Evolutionary conservation across 2,888 invertebrate genomes (phyloP).

Genomic region (Fissipunctia ypsillon): DNA sequence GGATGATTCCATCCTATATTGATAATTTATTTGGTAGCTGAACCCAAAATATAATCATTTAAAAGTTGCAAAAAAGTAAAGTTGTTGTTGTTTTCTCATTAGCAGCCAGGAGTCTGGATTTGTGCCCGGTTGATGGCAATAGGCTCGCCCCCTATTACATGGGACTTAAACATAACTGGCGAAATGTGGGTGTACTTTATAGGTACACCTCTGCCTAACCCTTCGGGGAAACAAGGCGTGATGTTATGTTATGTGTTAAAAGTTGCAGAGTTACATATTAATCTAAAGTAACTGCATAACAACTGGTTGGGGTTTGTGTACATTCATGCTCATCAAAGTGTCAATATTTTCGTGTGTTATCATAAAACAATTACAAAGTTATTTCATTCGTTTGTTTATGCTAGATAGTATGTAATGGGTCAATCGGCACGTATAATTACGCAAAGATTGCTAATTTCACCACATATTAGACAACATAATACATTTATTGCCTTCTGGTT

Average conservation of each 20-base stretch:
- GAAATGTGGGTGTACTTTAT: too few relatives aligned
- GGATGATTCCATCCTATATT: neutral
- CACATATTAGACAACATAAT: constrained; percentile 21
- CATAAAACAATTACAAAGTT: constrained; percentile 39
- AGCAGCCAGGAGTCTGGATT: too few relatives aligned
- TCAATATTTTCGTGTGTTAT: constrained; percentile 47
- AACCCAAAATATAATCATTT: neutral
- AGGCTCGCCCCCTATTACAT: too few relatives aligned
- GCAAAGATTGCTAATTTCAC: constrained; percentile 38
- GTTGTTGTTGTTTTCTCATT: too few relatives aligned
- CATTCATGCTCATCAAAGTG: constrained; percentile 19
- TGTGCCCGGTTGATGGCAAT: too few relatives aligned
- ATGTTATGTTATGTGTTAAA: too few relatives aligned
- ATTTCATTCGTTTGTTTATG: constrained; percentile 43
- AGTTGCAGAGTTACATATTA: neutral
- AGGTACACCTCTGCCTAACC: too few relatives aligned
- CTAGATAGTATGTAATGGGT: constrained; percentile 37
- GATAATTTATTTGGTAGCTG: neutral
- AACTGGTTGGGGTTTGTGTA: constrained; percentile 15
- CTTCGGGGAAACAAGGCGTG: too few relatives aligned
- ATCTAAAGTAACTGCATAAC: constrained; percentile 26
- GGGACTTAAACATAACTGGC: too few relatives aligned
- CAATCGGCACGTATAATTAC: constrained; percentile 14
- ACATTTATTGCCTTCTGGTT: constrained; percentile 14
- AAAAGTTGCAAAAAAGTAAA: neutral